phyloP scores from a whole-genome alignment of 2,797 vertebrate genomes.

The Gastrophryne carolinensis region DNA sequence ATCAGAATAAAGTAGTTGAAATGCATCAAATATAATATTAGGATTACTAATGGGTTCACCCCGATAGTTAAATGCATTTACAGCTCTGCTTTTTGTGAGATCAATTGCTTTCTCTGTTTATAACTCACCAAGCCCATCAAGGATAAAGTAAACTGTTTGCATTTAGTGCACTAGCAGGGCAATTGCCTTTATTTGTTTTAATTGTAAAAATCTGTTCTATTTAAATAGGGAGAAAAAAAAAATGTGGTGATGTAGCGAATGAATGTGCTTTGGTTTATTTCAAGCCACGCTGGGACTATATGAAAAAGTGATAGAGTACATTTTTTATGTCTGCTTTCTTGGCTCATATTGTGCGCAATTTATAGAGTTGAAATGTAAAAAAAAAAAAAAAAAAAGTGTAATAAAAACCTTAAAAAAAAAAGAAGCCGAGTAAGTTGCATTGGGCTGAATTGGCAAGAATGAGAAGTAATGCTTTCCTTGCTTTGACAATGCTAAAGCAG shows the following conservation, averaged over 20 bases:
- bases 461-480: conserved; percentile 24
- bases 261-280: conserved; percentile 51
- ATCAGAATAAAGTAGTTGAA: too few species aligned
- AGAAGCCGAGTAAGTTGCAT: conserved; percentile 36
- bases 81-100: conserved; percentile 46
- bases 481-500: conserved; percentile 33
- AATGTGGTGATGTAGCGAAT: conserved; percentile 52
- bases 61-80: conserved; percentile 58
- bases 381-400: conserved; percentile 25
- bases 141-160: conserved; percentile 56
- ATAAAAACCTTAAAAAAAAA: conserved; percentile 40
- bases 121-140: conserved; percentile 50
- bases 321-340: conserved; percentile 11
- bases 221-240: conserved; percentile 56
- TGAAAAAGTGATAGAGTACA: conserved; percentile 38
- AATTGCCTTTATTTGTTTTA: conserved; percentile 62
- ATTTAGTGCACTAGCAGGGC: conserved; percentile 21
- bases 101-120: conserved; percentile 55
- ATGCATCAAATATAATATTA: neutral
- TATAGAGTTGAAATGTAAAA: conserved; percentile 36
- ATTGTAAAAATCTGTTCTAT: conserved; percentile 62
- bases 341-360: conserved; percentile 43
- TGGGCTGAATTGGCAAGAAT: conserved; percentile 40
- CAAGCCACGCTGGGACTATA: conserved; percentile 52
- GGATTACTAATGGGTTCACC: neutral